Conservation (phyloP, 2,113 vertebrate species). For the Bambusicola thoracicus region DNA sequence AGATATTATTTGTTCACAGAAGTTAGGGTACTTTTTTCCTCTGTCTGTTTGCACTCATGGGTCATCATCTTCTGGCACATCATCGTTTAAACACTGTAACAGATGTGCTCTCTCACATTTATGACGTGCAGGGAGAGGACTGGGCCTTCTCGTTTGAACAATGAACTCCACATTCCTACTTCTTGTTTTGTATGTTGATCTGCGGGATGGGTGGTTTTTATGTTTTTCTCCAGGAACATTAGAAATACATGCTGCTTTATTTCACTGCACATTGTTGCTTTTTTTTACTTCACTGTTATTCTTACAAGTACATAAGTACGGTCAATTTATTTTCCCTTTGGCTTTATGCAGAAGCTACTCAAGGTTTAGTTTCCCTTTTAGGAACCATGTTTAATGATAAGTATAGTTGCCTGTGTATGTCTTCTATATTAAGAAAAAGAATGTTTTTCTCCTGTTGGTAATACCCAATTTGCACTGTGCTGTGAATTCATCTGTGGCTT, state of each 20-base stretch:
- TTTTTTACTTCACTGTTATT: neutral
- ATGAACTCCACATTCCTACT: neutral
- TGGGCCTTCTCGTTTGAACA: conserved; percentile 42
- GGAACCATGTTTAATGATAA: neutral
- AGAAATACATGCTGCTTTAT: neutral
- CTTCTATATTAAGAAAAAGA: neutral
- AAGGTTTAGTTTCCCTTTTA: neutral
- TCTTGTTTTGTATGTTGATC: neutral
- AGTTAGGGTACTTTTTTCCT: conserved; percentile 1
- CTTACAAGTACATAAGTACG: neutral
- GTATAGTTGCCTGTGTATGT: neutral
- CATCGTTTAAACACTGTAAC: neutral
- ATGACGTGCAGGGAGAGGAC: conserved; percentile 22
- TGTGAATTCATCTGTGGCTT: neutral
- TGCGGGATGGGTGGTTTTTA: neutral
- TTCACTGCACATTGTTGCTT: neutral
- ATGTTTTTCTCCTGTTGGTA: neutral
- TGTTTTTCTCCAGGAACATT: neutral
- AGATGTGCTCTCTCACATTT: neutral
- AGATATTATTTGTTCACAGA: conserved; percentile 11
- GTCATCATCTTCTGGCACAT: conserved; percentile 26
- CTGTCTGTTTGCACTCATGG: conserved; percentile 5
- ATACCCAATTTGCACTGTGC: neutral
- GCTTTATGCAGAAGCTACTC: neutral
- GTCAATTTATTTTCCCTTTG: neutral